phyloP scores from a whole-genome alignment of 2,113 vertebrate species.

The Brachyistius frenatus region DNA sequence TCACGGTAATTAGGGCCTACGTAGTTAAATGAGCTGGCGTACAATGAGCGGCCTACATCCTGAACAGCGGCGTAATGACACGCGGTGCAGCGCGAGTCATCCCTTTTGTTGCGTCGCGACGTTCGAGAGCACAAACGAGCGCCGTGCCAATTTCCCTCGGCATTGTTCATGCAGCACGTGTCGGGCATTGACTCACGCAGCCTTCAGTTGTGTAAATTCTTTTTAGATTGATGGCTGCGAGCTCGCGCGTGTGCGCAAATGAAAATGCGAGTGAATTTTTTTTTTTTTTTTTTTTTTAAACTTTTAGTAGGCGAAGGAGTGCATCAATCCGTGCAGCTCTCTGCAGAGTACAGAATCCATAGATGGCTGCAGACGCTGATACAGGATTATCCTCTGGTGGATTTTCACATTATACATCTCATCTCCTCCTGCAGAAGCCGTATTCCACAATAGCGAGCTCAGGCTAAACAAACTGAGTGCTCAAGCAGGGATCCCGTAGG shows the following conservation, averaged over 20 bases:
- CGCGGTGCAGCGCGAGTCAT: background rate
- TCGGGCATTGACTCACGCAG: background rate
- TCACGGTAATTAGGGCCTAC: conserved; percentile 48
- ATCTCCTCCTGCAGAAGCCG: conserved; percentile 54
- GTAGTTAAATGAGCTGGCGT: conserved; percentile 22
- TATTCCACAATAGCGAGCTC: conserved; percentile 41
- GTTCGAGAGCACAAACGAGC: conserved; percentile 23
- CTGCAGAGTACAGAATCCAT: conserved; percentile 34
- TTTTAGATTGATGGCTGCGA: conserved; percentile 5
- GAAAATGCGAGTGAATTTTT: conserved; percentile 27
- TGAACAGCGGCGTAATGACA: background rate
- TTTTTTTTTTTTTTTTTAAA: no score
- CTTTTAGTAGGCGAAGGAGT: conserved; percentile 5
- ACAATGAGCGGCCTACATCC: conserved; percentile 31
- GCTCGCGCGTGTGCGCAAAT: conserved; percentile 10
- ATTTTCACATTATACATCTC: conserved; percentile 69
- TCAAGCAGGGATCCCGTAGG: conserved; percentile 28
- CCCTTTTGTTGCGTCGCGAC: conserved; percentile 1
- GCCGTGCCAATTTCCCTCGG: conserved; percentile 39
- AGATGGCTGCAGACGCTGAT: conserved; percentile 61
- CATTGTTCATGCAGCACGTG: conserved; percentile 38
- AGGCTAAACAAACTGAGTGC: conserved; percentile 47
- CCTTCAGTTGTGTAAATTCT: conserved; percentile 41
- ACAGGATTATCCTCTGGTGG: conserved; percentile 67
- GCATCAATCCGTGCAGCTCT: conserved; percentile 24